Evolutionary conservation across 1,140 invertebrate species (phyloP).

Genomic region (Ceratina japonica): DNA sequence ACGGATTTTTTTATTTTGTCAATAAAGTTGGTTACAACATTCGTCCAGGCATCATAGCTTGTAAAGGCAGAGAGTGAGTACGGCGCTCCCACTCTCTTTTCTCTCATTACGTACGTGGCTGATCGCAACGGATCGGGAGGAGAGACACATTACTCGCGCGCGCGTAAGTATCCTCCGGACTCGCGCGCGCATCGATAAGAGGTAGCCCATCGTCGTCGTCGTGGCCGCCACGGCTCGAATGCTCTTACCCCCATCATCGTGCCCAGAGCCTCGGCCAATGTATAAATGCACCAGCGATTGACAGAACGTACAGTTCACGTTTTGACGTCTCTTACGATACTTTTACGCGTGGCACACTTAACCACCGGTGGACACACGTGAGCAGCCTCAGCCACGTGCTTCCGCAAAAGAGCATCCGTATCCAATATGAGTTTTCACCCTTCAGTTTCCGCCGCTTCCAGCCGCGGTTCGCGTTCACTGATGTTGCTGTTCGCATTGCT

Average conservation of each 20-base stretch:
- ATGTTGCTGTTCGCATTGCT: not conserved
- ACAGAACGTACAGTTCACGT: constrained; percentile 59
- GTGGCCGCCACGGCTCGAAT: constrained; percentile 23
- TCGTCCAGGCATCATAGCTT: no score
- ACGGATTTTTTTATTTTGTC: no score
- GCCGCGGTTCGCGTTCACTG: not conserved
- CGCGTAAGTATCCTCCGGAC: constrained; percentile 45
- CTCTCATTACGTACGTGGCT: not conserved
- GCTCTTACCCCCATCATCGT: constrained; percentile 53
- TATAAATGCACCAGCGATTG: constrained; percentile 69
- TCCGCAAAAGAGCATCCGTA: constrained; percentile 3
- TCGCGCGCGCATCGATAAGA: constrained; percentile 58
- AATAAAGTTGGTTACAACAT: no score
- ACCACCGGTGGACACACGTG: constrained; percentile 10
- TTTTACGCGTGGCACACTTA: constrained; percentile 23
- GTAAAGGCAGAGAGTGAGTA: no score
- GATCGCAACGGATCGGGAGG: not conserved
- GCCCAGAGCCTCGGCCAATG: constrained; percentile 53
- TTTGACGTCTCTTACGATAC: constrained; percentile 49
- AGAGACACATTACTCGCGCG: constrained; percentile 39
- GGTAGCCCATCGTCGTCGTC: constrained; percentile 6
- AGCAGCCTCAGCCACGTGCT: constrained; percentile 33
- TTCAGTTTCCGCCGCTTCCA: not conserved
- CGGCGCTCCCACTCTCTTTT: not conserved
- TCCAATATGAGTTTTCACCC: not conserved